Conservation (phyloP, 2,888 invertebrate genomes). For the Sinopyrophorus schimmeli region DNA sequence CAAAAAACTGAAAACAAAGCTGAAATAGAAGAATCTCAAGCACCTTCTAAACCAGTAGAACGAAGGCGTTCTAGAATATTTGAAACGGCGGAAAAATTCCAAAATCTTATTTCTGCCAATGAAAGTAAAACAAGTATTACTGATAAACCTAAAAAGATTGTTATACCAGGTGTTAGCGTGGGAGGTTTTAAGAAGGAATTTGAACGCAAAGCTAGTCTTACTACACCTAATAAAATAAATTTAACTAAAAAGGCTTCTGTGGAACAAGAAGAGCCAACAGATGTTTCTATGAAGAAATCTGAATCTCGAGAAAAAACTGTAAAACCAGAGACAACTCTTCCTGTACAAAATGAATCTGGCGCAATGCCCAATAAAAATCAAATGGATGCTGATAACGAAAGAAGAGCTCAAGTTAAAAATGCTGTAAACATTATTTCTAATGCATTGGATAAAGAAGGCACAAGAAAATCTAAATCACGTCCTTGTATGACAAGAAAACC, state of each 20-base stretch:
- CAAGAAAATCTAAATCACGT: slow-evolving; percentile 54
- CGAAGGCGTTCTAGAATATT: slow-evolving; percentile 69
- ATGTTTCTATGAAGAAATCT: slow-evolving; percentile 32
- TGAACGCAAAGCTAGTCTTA: slow-evolving; percentile 75
- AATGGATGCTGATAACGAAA: slow-evolving; percentile 49
- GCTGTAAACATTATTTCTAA: slow-evolving; percentile 74
- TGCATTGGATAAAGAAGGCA: slow-evolving; percentile 61
- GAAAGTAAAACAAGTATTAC: slow-evolving; percentile 45
- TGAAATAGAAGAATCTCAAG: slow-evolving; percentile 38
- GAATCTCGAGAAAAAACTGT: slow-evolving; percentile 39
- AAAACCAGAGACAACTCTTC: neutral
- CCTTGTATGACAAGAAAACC: slow-evolving; percentile 62
- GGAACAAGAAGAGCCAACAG: slow-evolving; percentile 40
- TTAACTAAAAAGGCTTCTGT: slow-evolving; percentile 32
- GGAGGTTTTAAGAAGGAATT: slow-evolving; percentile 86
- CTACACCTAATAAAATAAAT: slow-evolving; percentile 50
- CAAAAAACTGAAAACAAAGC: slow-evolving; percentile 29
- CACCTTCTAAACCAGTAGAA: slow-evolving; percentile 58
- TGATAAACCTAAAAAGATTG: slow-evolving; percentile 76
- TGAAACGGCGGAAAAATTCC: slow-evolving; percentile 72
- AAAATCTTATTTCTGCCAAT: slow-evolving; percentile 57
- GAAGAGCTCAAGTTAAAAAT: slow-evolving; percentile 64
- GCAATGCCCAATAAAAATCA: slow-evolving; percentile 26
- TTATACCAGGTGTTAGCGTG: slow-evolving; percentile 80
- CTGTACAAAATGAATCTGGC: slow-evolving; percentile 7